Evolutionary conservation across 2,113 vertebrate species (phyloP).

Genomic region (Petaurus breviceps): DNA sequence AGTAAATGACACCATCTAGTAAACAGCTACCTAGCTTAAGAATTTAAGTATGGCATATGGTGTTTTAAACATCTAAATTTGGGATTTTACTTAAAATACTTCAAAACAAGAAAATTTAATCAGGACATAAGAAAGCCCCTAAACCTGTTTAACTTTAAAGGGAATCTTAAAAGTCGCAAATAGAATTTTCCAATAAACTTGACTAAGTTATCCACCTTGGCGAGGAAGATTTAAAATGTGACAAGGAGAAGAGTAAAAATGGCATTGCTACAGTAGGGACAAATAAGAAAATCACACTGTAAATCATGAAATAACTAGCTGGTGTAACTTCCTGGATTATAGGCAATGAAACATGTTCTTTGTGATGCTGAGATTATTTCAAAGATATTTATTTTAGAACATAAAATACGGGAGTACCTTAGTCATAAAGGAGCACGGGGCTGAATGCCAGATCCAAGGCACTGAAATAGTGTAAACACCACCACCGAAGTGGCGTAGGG

Average conservation of each 20-base stretch:
- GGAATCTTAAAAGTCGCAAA: slow-evolving; percentile 24
- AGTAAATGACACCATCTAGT: not conserved
- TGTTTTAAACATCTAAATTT: slow-evolving; percentile 67
- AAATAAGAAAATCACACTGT: slow-evolving; percentile 4
- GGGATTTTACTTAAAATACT: slow-evolving; percentile 45
- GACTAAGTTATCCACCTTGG: not conserved
- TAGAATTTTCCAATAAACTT: slow-evolving; percentile 53
- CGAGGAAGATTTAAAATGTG: slow-evolving; percentile 21
- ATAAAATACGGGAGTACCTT: slow-evolving; percentile 60
- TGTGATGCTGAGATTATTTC: slow-evolving; percentile 28
- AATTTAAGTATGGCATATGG: slow-evolving; percentile 47
- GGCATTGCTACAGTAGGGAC: not conserved
- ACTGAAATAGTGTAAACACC: not conserved
- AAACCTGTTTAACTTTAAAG: slow-evolving; percentile 44
- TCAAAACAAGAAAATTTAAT: slow-evolving; percentile 46
- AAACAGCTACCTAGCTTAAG: slow-evolving; percentile 12
- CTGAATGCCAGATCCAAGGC: slow-evolving; percentile 32
- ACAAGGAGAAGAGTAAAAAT: slow-evolving; percentile 14
- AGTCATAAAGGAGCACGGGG: slow-evolving; percentile 40
- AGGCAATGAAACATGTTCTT: slow-evolving; percentile 18
- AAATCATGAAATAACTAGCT: not conserved
- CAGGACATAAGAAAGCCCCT: slow-evolving; percentile 22
- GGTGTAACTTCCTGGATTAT: not conserved
- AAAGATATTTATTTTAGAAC: slow-evolving; percentile 49
- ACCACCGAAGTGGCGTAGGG: not conserved